Conservation (phyloP, 2,888 invertebrate species). For the Eumacrocentrus americanus region DNA sequence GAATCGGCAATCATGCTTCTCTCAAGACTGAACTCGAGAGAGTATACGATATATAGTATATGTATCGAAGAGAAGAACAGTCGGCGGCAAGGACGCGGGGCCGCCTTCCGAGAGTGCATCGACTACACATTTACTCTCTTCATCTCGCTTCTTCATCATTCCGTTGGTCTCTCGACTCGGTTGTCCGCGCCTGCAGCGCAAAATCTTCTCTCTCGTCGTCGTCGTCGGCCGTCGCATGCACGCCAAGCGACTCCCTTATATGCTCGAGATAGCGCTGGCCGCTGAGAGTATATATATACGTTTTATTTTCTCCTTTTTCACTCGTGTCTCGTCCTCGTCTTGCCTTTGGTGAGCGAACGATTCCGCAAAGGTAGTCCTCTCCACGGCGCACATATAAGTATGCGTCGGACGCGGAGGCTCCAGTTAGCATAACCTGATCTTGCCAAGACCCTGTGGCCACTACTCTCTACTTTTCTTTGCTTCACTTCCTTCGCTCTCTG, state of each 20-base stretch:
- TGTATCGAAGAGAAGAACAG: not conserved
- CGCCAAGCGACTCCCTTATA: constrained; percentile 27
- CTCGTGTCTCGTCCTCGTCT: constrained; percentile 14
- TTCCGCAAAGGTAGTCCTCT: constrained; percentile 27
- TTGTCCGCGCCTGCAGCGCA: not conserved
- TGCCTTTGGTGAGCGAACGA: constrained; percentile 20
- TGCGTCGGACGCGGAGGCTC: constrained; percentile 44
- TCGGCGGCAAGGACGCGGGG: not conserved
- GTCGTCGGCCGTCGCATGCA: constrained; percentile 16
- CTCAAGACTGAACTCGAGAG: too few species aligned
- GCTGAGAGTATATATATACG: not conserved
- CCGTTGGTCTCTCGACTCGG: not conserved
- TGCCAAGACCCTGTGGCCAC: constrained; percentile 40
- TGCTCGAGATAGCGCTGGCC: constrained; percentile 21
- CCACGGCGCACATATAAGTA: constrained; percentile 41
- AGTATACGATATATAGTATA: not conserved
- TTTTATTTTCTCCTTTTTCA: constrained; percentile 6
- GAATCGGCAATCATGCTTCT: not conserved
- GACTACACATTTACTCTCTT: constrained; percentile 6
- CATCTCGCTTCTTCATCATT: not conserved
- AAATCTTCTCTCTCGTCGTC: constrained; percentile 8
- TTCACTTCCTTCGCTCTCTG: constrained; percentile 8
- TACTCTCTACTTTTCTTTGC: constrained; percentile 27
- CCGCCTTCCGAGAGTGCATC: constrained; percentile 1
- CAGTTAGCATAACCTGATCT: constrained; percentile 59